These are phyloP conservation scores for Aplocera efformata DNA, from an alignment of 2,888 invertebrate species.

Conservation along the genomic window DNA sequence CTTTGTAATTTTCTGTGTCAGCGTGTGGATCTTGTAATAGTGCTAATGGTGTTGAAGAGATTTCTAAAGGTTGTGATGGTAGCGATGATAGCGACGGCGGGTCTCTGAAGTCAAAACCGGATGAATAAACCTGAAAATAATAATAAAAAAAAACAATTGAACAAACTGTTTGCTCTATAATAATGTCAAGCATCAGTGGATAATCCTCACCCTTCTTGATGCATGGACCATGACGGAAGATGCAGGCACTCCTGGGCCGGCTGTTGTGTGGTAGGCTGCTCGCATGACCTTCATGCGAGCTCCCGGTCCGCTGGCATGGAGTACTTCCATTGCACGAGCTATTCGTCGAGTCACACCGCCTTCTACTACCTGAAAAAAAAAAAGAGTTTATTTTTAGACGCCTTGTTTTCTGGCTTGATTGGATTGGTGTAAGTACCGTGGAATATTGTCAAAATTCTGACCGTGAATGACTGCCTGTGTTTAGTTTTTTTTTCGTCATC, in stretches of 20 bases:
- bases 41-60: constrained; percentile 68
- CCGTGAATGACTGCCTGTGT: too few relatives aligned
- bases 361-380: constrained; percentile 58
- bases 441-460: too few relatives aligned
- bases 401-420: not conserved
- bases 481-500: too few relatives aligned
- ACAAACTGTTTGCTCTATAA: not conserved
- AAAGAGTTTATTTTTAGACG: not conserved
- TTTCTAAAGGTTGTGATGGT: constrained; percentile 61
- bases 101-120: constrained; percentile 62
- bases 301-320: constrained; percentile 84
- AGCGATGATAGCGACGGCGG: constrained; percentile 51
- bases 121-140: constrained; percentile 65
- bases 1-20: constrained; percentile 66
- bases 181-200: not conserved
- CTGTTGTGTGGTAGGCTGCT: constrained; percentile 76
- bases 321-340: constrained; percentile 83
- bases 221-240: constrained; percentile 71
- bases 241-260: constrained; percentile 63
- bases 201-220: constrained; percentile 57
- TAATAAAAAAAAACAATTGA: constrained; percentile 4
- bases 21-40: constrained; percentile 50
- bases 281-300: constrained; percentile 86
- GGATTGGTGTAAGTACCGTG: not conserved
- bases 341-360: constrained; percentile 75